Base-by-base conservation (phyloP, 64 coral and sea anemone genomes). In the Exaiptasia diaphana region DNA sequence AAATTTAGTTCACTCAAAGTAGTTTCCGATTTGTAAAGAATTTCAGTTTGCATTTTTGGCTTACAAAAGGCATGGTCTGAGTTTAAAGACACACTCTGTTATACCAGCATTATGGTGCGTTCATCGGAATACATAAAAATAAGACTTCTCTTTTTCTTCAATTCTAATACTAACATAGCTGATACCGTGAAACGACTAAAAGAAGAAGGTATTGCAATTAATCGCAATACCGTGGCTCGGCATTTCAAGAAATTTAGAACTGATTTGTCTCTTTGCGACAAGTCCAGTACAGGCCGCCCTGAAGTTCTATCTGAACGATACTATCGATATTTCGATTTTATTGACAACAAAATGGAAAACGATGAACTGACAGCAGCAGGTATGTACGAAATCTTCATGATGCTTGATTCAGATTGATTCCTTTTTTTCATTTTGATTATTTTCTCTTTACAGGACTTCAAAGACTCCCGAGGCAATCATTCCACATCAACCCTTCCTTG, bases 361-460 rank as follows among this genome's bases (percentile, higher is more conserved):
- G 41, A 80, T 31, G 57, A 64, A 80, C 38, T 64, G 1, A 64
- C 76, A 18, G 20, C 76, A 10, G 0, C 5, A 29, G 57, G 76
- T 80, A 80, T 18, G 39, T 80, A 10, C 7, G 25, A 4, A 11
- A 25, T 58, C 29, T 24, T 9, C 29, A 50, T 58, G 4, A 25
- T n/a, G n/a, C n/a, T n/a, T n/a, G 14, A 11, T 24, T 42, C 6
- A 38, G 23, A 5, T 61, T 58, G 18, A 42, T 39, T 21, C 6
- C 22, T 17, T 59, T 8, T 4, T 41, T 3, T 26, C 26, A 61
- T 13, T 21, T 12, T n/a, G n/a, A n/a, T n/a, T n/a, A n/a, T n/a
- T n/a, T n/a, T n/a, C n/a, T n/a, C n/a, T n/a, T n/a, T 40, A 30
- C 39, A 80, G 77, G 77, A 30, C 40, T 49, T 5, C 77, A 49